Evolutionary conservation across 2,888 invertebrate genomes (phyloP), one percentile per base, ranked within the genome.

Genomic region (Xestia ashworthii): DNA sequence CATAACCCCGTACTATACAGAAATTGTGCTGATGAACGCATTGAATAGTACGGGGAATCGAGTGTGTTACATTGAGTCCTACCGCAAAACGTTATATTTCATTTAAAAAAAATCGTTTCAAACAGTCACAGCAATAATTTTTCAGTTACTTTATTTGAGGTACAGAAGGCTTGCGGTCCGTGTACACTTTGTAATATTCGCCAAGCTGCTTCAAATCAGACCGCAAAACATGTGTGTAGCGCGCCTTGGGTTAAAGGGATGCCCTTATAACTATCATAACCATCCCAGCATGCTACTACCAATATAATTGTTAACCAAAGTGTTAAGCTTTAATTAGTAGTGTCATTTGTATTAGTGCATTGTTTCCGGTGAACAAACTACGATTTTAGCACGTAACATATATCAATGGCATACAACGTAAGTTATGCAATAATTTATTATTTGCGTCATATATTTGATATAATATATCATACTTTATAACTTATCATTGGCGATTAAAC

Each of bases 401-500:
- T 14, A 60, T 46, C 25, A 16, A n/a, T n/a, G 4, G 19, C 25
- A 14, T 48, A 41, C 44, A 6, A n/a, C 55, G 48, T 73, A 44
- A 60, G 44, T 74, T 66, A 74, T 66, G 41, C 44, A 58, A 80
- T 9, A 14, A 32, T 64, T 50, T 46, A 65, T 50, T 50, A 64
- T 50, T 1, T 48, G 25, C 41, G 9, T 62, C 22, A 53, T 70
- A 70, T 53, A 70, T 53, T 50, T 32, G 5, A 12, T 32, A 60
- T 32, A 3, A 55, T 55, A 32, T 38, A 38, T 53, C 4, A 68
- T n/a, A n/a, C 22, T 12, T 53, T 67, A 44, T 25, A n/a, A 8
- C 14, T 44, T 65, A 76, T 73, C 60, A 19, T 32, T 38, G 9
- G n/a, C 55, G 55, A 79, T 79, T 64, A 79, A 71, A 73, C 32